phyloP scores from a whole-genome alignment of 2,888 invertebrate genomes.

The Teinopalpus imperialis region DNA sequence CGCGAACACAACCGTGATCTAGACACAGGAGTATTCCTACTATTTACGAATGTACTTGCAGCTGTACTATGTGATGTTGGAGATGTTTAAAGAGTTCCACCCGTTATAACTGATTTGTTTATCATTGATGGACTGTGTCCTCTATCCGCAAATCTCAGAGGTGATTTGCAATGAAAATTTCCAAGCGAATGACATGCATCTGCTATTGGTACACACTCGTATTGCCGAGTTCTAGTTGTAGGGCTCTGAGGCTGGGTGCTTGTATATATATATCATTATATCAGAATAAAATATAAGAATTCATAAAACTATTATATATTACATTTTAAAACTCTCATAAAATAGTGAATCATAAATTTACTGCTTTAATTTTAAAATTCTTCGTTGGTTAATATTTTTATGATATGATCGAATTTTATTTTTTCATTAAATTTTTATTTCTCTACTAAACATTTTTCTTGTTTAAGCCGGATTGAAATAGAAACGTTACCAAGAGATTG shows the following conservation, averaged over 20 bases:
- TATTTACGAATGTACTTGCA: conserved; percentile 92
- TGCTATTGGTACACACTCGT: conserved; percentile 93
- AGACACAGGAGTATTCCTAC: conserved; percentile 88
- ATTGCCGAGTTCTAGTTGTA: conserved; percentile 89
- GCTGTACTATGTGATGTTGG: conserved; percentile 84
- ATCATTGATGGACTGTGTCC: conserved; percentile 64
- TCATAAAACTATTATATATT: too few species aligned
- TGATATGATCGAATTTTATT: too few species aligned
- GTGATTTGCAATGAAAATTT: conserved; percentile 71
- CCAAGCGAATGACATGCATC: conserved; percentile 87
- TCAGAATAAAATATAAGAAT: too few species aligned
- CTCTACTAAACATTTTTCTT: neutral
- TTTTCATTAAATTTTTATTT: too few species aligned
- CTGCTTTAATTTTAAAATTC: too few species aligned
- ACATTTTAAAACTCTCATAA: too few species aligned
- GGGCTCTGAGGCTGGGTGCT: conserved; percentile 89
- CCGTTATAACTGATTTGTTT: conserved; percentile 59
- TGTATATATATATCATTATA: too few species aligned
- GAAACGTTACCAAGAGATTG: conserved; percentile 1
- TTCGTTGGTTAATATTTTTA: too few species aligned
- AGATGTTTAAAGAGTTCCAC: conserved; percentile 69
- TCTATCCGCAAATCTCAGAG: conserved; percentile 60
- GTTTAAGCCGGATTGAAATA: conserved; percentile 9
- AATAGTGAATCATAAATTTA: too few species aligned
- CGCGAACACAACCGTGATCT: conserved; percentile 83